Evolutionary conservation across 2,797 vertebrate species (phyloP), one percentile per base, ranked within the genome.

Genomic region (Anomalospiza imberbis): DNA sequence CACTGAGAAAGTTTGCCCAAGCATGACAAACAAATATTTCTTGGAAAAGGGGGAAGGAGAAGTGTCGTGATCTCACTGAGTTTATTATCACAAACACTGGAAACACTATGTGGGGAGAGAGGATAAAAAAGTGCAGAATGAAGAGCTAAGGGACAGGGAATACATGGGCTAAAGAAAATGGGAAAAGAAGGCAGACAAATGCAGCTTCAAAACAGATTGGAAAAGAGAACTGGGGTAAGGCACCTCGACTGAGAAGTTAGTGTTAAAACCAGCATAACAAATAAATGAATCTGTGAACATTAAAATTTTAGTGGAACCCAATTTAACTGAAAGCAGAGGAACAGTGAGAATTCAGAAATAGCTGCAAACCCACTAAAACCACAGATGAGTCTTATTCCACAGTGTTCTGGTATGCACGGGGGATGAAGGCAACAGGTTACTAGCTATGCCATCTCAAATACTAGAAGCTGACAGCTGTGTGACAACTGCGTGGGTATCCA

Each of bases 401-500:
- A 54, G 57, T 10, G 13, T 58, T 88, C 89, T 91, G 91, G 38
- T 44, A 89, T 65, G 85, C 85, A 93, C 0, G 50, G 85, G 38
- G 47, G 85, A 83, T 70, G 93, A 85, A 91, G 76, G 85, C 85
- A 95, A 89, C 89, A 88, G 96, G 96, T 94, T 94, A 94, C 68
- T 50, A 68, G 85, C 70, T 92, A 72, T 40, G 77, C 53, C 89
- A 85, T 80, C 73, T 88, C 91, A 91, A 95, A 91, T 68, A 95
- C 72, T 65, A 77, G 72, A 80, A 94, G 73, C 54, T 96, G 94
- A 96, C 93, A 96, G 91, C 95, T 96, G 96, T 89, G 78, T 96
- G 94, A 96, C 94, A 96, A 94, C 82, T 93, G 95, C 26, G 89
- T 88, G 93, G 94, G 93, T 58, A 91, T 31, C 94, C 94, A 96